Base-by-base conservation (phyloP, 2,888 invertebrate species). In the Enoplolaimus lenunculus region DNA sequence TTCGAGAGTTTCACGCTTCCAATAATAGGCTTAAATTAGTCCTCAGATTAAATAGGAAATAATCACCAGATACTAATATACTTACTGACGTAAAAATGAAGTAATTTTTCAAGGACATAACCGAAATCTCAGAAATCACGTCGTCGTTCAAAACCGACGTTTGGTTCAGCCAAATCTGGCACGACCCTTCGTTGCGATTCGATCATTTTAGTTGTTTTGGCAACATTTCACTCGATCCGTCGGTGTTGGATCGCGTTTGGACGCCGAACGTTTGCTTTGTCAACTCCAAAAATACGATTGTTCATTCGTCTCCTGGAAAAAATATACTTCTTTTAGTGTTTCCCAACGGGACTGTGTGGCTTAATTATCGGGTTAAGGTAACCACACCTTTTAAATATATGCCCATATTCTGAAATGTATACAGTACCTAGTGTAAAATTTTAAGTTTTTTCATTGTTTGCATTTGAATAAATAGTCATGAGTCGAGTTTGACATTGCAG, bases 271-370 rank as follows among this genome's bases (percentile, higher is more conserved):
- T 69, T 2, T 69, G 69, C 26, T 29, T 69, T 16, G 69, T 45
- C 69, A 69, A 69, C 33, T 16, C 13, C 67, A 69, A 69, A 33
- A 69, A 68, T 16, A 68, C 67, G 21, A 68, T 29, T 7, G 34
- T 69, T 21, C 69, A 69, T 45, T 29, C 64, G 28, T 68, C 68
- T 2, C 69, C 69, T 28, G n/a, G 16, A 3, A 21, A n/a, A n/a
- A 69, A 69, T 31, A 67, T 68, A 26, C 33, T 69, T 28, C 65
- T 69, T 2, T 7, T 69, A 2, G 45, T 69, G 2, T 69, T 68
- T 31, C 29, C 59, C 1, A 69, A 69, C 33, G 69, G 69, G 7
- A 69, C 69, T 7, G 69, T 69, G 21, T 69, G 69, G 69, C 69
- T 69, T 7, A 69, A 69, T 31, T 68, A 69, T 31, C 26, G 69